Conservation (phyloP, 2,888 invertebrate genomes). For the Anagyrus pseudococci region DNA sequence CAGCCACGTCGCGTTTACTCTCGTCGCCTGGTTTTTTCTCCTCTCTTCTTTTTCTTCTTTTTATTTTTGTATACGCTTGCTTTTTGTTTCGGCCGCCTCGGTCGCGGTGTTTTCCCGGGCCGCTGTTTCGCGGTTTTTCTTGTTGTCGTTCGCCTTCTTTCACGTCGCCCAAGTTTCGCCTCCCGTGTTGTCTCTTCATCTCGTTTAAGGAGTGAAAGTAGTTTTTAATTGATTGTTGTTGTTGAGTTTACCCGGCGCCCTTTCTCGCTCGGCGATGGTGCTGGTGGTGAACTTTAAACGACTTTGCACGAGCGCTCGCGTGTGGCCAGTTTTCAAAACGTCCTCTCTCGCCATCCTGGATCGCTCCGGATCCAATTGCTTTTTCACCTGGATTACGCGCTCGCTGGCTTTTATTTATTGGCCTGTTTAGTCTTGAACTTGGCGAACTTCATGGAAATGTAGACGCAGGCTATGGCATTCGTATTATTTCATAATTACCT, state of each 20-base stretch:
- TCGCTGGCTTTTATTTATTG: too few relatives aligned
- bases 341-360: not conserved
- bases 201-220: constrained; percentile 9
- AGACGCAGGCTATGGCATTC: too few relatives aligned
- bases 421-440: too few relatives aligned
- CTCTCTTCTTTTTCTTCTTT: not conserved
- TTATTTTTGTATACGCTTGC: too few relatives aligned
- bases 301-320: not conserved
- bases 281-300: constrained; percentile 22
- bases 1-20: too few relatives aligned
- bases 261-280: not conserved
- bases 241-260: constrained; percentile 13
- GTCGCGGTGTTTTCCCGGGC: too few relatives aligned
- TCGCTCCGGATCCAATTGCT: too few relatives aligned
- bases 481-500: too few relatives aligned
- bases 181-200: not conserved
- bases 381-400: too few relatives aligned
- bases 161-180: not conserved
- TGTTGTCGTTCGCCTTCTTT: not conserved
- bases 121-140: not conserved
- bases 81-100: not conserved
- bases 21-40: too few relatives aligned
- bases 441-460: too few relatives aligned
- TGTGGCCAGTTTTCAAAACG: constrained; percentile 16
- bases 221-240: constrained; percentile 32